phyloP scores from a whole-genome alignment of 2,888 invertebrate genomes.

The Ochropacha duplaris region DNA sequence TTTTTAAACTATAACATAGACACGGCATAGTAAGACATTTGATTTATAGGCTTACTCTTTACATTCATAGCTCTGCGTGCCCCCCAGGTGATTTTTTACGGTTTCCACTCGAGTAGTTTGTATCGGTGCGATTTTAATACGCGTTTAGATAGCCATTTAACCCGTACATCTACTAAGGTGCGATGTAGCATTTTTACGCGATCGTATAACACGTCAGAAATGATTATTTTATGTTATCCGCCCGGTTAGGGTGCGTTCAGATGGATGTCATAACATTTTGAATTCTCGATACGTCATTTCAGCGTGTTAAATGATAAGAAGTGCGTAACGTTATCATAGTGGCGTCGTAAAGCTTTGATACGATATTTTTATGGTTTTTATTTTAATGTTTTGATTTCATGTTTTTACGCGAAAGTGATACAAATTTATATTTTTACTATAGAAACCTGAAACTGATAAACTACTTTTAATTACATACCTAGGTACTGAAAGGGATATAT shows the following conservation, averaged over 20 bases:
- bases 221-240: constrained; percentile 74
- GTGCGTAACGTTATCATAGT: constrained; percentile 46
- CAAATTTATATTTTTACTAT: too few species aligned
- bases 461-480: too few species aligned
- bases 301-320: constrained; percentile 60
- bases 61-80: constrained; percentile 38
- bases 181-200: constrained; percentile 72
- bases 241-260: constrained; percentile 57
- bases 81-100: constrained; percentile 63
- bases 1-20: background rate
- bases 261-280: constrained; percentile 79
- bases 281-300: constrained; percentile 66
- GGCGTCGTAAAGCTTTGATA: constrained; percentile 46
- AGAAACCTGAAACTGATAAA: too few species aligned
- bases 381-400: background rate
- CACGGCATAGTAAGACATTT: background rate
- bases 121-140: constrained; percentile 78
- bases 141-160: constrained; percentile 75
- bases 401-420: background rate
- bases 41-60: constrained; percentile 10
- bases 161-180: constrained; percentile 61
- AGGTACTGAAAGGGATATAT: too few species aligned
- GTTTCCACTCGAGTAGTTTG: constrained; percentile 77
- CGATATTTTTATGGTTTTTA: constrained; percentile 18
- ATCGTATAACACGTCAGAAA: constrained; percentile 76